Conservation (phyloP, 37 sponge, comb jelly and placozoan species). For the Spongilla lacustris region DNA sequence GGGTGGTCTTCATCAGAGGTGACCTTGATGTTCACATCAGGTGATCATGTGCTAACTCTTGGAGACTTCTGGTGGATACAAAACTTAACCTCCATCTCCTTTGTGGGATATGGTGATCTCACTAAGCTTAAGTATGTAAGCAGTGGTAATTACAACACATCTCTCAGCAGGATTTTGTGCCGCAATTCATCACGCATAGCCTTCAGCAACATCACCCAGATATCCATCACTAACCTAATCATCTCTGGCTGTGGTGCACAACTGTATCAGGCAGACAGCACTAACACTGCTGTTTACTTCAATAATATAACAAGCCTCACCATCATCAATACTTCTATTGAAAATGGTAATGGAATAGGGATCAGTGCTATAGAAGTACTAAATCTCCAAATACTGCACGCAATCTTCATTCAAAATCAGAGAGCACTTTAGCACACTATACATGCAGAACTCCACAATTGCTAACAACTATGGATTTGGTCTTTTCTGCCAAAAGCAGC, state of each 20-base stretch:
- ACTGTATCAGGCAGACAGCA: background rate
- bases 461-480: background rate
- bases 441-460: background rate
- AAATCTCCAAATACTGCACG: background rate
- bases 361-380: background rate
- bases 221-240: background rate
- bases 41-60: background rate
- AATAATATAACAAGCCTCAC: background rate
- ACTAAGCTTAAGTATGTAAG: background rate
- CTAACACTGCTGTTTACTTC: background rate
- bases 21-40: background rate
- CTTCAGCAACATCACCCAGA: background rate
- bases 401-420: background rate
- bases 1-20: background rate
- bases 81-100: background rate
- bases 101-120: background rate
- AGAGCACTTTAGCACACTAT: background rate
- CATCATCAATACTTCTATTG: background rate
- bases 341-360: background rate
- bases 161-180: background rate
- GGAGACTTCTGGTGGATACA: background rate
- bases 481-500: background rate
- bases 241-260: background rate
- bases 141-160: background rate
- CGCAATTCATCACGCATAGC: background rate